Base-by-base conservation (phyloP, 2,113 vertebrate species). In the Coryphaenoides rupestris region DNA sequence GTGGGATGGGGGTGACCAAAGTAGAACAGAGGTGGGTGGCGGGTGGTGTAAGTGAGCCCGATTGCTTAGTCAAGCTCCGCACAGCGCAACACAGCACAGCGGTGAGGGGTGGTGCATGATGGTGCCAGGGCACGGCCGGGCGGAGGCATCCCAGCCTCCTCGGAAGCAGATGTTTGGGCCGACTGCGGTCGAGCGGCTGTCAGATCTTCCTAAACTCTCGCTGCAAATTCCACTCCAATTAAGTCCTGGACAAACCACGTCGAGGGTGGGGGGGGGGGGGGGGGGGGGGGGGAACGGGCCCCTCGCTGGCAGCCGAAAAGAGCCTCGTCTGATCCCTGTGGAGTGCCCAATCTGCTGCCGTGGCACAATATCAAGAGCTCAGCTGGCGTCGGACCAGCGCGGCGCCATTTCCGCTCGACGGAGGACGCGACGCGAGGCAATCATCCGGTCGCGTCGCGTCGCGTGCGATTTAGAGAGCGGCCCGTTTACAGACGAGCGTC, bases 201-300 rank as follows among this genome's bases (percentile, higher is more conserved):
- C 76, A 60, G 57, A 68, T 76, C 63, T 68, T 70, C 65, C 70
- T 7, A 65, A 63, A 71, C 62, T 66, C 65, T 69, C 65, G 1
- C 60, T 67, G 72, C 64, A 80, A 77, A 83, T 80, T 80, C 72
- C 75, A 75, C 72, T 73, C 60, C 73, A 75, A 77, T 84, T 84
- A 81, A 63, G 67, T 57, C 63, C 15, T 19, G 54, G 57, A 65
- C 62, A 57, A 78, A 75, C 64, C 63, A 62, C 33, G 57, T 19
- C 1, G 63, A 82, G 65, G 14, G 54, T n/a, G 63, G 80, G 65
- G 14, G 54, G n/a, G n/a, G n/a, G n/a, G n/a, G n/a, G n/a, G n/a
- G n/a, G n/a, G n/a, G n/a, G n/a, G n/a, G n/a, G 64, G 68, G 33
- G 9, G 33, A 40, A 40, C 33, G 7, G 33, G n/a, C 33, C 33